Evolutionary conservation across 2,113 vertebrate genomes (phyloP), one percentile per base, ranked within the genome.

Genomic region (Falcunculus frontatus): DNA sequence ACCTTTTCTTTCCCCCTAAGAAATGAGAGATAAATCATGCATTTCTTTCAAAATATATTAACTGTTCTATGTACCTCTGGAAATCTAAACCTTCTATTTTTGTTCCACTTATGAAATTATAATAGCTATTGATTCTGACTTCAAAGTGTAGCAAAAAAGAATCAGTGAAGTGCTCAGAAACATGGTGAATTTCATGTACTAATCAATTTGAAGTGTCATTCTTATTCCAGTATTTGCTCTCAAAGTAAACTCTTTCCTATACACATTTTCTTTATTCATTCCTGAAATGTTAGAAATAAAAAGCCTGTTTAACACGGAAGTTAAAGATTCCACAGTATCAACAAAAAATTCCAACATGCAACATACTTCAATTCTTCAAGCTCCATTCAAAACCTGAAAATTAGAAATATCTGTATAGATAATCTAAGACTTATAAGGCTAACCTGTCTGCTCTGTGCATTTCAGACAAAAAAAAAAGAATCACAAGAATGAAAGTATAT

Each of bases 111-210:
- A 88, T 2, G 37, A 62, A 94, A 91, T 87, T 76, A 84, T 79
- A 94, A 59, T 78, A 82, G 57, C 60, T 82, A 86, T 84, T 92
- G 75, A 95, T 92, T 90, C 26, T 64, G 32, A 8, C 37, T 96
- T 91, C 68, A 86, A 74, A 49, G 29, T 42, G 52, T 47, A 20
- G 18, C 39, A 85, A 78, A 91, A 94, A 83, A 47, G 32, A 59
- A 85, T 76, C 44, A 63, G 56, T 46, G 37, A 89, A 87, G 30
- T 79, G 21, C 47, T 93, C 5, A 2, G 59, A 88, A 91, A 70
- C 59, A 68, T 23, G 64, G 27, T 92, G 67, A 84, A 77, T 93
- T 85, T 90, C 26, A 55, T 81, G 47, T 75, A 65, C 60, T 83
- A 83, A 89, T 77, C 56, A 89, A 69, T 93, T 39, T 46, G 35